These are phyloP conservation scores for Phyllotreta striolata DNA, from an alignment of 2,888 invertebrate species.

Conservation along the genomic window DNA sequence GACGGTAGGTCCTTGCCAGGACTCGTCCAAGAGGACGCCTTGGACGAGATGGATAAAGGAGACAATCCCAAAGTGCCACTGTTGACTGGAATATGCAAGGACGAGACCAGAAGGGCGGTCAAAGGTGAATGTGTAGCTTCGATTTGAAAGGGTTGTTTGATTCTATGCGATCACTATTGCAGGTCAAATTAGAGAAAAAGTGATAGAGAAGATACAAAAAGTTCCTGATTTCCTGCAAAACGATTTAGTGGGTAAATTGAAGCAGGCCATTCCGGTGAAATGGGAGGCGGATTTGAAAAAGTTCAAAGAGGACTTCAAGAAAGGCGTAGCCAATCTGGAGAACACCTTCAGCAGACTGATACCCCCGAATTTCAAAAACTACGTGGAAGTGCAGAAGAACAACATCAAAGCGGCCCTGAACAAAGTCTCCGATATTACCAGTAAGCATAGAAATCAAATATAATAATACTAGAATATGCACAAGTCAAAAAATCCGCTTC, in stretches of 20 bases:
- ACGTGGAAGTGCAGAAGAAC: slow-evolving; percentile 52
- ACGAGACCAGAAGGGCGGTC: slow-evolving; percentile 73
- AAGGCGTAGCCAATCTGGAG: slow-evolving; percentile 30
- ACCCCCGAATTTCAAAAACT: slow-evolving; percentile 53
- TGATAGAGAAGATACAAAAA: slow-evolving; percentile 9
- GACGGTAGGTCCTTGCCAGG: slow-evolving; percentile 75
- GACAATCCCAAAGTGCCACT: slow-evolving; percentile 68
- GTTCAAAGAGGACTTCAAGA: slow-evolving; percentile 33
- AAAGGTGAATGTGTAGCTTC: slow-evolving; percentile 59
- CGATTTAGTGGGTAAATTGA: slow-evolving; percentile 59
- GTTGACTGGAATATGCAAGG: slow-evolving; percentile 76
- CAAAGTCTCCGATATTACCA: slow-evolving; percentile 69
- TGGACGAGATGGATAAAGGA: slow-evolving; percentile 66
- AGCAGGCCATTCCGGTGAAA: slow-evolving; percentile 56
- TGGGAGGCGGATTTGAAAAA: slow-evolving; percentile 58
- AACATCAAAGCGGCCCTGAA: slow-evolving; percentile 62
- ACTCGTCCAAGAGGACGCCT: slow-evolving; percentile 69
- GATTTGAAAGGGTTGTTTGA: not conserved
- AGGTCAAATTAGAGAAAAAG: slow-evolving; percentile 19
- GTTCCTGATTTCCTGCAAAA: slow-evolving; percentile 51
- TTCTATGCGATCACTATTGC: not conserved
- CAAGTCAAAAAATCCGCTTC: no score
- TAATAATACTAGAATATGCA: no score
- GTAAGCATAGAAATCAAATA: no score
- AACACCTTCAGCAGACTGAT: slow-evolving; percentile 31